Evolutionary conservation across 2,113 vertebrate genomes (phyloP), one percentile per base, ranked within the genome.

Genomic region (Xyliphius kryptos): DNA sequence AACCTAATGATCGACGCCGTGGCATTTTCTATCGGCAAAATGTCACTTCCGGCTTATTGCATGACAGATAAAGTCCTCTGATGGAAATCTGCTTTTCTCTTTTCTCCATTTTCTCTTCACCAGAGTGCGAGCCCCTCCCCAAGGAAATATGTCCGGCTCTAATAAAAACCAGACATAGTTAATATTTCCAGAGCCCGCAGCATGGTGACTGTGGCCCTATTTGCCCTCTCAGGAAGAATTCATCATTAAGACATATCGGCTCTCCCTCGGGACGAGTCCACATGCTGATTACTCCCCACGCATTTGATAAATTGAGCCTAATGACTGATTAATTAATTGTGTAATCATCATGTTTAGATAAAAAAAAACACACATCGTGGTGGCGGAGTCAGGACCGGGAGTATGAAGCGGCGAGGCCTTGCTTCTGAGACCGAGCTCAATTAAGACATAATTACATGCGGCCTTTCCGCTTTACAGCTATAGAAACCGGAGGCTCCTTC

Each of bases 381-480:
- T 61, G 50, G 32, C 56, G 59, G 44, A 11, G 8, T 22, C 9
- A 12, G 38, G 47, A 56, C 50, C 47, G 61, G 21, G 17, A 40
- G 37, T 16, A 9, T 44, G 43, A 19, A 64, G 63, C 72, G 57
- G 6, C 16, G 13, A 51, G 53, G 52, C 56, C 56, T 8, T 38
- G 32, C 63, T 26, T 64, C 76, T 68, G 64, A 50, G 2, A 50
- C 19, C 26, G 54, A 10, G 46, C 63, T 70, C 79, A 83, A 86
- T 82, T 66, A 66, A 71, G 66, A 63, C 68, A 71, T 80, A 82
- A 88, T 86, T 82, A 85, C 63, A 44, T 66, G 57, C 21, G 22
- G 78, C 32, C 70, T 76, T 82, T 74, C 70, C 21, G 26, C 36
- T 67, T 78, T 67, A 32, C 72, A 61, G 75, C 74, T 73, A 80